These are phyloP conservation scores for Sebastes vulpes DNA, from an alignment of 2,797 vertebrate species.

Conservation along the genomic window DNA sequence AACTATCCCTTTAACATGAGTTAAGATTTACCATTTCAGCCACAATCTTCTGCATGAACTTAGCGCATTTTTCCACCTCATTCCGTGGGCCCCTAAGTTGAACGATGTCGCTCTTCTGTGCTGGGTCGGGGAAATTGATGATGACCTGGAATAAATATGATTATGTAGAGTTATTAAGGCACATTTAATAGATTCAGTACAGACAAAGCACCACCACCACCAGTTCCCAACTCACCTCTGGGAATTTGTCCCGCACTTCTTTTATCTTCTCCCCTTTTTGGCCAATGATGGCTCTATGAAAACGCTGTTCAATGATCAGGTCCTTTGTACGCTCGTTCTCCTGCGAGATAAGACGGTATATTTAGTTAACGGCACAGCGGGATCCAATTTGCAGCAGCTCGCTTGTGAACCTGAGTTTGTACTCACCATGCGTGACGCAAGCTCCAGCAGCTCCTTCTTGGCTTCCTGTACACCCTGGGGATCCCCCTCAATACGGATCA, in stretches of 20 bases:
- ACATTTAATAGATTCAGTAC: background rate
- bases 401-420: background rate
- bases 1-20: too few relatives aligned
- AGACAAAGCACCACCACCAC: background rate
- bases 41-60: slow-evolving; percentile 98
- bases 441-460: slow-evolving; percentile 98
- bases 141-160: slow-evolving; percentile 88
- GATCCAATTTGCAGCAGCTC: background rate
- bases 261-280: slow-evolving; percentile 99
- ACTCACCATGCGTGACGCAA: slow-evolving; percentile 96
- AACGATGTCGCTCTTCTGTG: slow-evolving; percentile 96
- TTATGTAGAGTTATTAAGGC: background rate
- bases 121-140: slow-evolving; percentile 98
- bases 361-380: background rate
- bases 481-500: slow-evolving; percentile 98
- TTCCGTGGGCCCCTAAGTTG: slow-evolving; percentile 96
- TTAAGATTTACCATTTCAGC: slow-evolving; percentile 90
- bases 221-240: slow-evolving; percentile 87
- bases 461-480: slow-evolving; percentile 98
- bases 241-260: slow-evolving; percentile 98
- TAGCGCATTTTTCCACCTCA: slow-evolving; percentile 97
- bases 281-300: slow-evolving; percentile 98
- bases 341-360: slow-evolving; percentile 70
- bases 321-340: slow-evolving; percentile 99
- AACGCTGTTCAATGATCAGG: slow-evolving; percentile 98